A percentile compares a stretch with the other conserved stretches of the same genome.
Conservation (phyloP, 2,797 vertebrate genomes). For the Iguana delicatissima region DNA sequence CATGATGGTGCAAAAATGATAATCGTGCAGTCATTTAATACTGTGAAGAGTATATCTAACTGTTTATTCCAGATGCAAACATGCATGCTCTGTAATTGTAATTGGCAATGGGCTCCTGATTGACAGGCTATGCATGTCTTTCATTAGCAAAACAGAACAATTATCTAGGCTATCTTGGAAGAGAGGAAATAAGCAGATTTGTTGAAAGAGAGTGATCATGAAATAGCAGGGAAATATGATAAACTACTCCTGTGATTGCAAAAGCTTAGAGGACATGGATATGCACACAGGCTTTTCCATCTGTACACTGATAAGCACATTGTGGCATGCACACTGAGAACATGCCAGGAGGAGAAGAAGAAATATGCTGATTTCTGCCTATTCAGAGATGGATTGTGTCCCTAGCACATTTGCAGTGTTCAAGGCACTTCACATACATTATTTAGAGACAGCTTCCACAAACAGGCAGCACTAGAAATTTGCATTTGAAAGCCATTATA, state of each 20-base stretch:
- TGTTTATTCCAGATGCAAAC: background rate
- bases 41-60: background rate
- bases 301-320: background rate
- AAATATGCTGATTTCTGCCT: background rate
- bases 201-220: background rate
- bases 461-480: conserved; percentile 16
- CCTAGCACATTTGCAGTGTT: background rate
- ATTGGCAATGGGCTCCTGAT: background rate
- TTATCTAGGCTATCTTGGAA: background rate
- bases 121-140: background rate
- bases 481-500: conserved; percentile 17
- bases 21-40: background rate
- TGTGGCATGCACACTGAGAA: background rate
- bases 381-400: background rate
- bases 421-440: conserved; percentile 4
- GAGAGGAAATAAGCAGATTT: background rate
- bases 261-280: background rate
- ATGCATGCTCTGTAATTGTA: background rate
- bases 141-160: conserved; percentile 9
- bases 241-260: background rate
- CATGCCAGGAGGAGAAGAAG: background rate
- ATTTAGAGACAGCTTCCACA: conserved; percentile 17
- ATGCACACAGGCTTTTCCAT: background rate
- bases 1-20: background rate
- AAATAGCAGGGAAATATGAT: background rate